These are phyloP conservation scores for Grammatotria lemairii DNA, from an alignment of 2,113 vertebrate species.

Conservation along the genomic window DNA sequence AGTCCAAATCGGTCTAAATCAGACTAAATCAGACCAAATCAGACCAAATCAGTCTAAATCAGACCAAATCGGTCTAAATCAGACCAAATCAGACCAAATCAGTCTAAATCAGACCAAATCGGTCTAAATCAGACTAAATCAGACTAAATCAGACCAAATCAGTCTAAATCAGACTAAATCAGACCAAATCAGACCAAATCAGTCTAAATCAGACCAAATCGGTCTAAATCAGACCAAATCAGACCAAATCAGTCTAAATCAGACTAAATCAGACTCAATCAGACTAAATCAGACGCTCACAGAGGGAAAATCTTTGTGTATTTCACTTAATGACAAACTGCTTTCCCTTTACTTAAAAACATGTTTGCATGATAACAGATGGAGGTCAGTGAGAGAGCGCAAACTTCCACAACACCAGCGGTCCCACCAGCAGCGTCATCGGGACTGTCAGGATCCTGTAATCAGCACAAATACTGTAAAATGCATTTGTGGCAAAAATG, in stretches of 20 bases:
- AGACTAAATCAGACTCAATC: fast-evolving
- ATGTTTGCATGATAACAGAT: background rate
- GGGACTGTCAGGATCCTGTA: background rate
- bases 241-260: fast-evolving
- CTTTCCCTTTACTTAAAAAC: background rate
- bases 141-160: fast-evolving
- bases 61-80: fast-evolving
- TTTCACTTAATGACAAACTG: background rate
- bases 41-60: fast-evolving
- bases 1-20: fast-evolving
- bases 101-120: fast-evolving
- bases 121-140: fast-evolving
- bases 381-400: fast-evolving
- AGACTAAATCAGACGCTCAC: fast-evolving
- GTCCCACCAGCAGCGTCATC: fast-evolving
- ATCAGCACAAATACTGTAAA: background rate
- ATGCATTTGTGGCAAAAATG: background rate
- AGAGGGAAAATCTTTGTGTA: background rate
- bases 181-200: fast-evolving
- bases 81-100: fast-evolving
- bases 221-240: fast-evolving
- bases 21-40: fast-evolving
- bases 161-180: background rate
- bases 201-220: background rate
- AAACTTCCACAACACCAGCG: background rate